Conservation (phyloP, 2,113 vertebrate genomes). For the Bufo bufo region DNA sequence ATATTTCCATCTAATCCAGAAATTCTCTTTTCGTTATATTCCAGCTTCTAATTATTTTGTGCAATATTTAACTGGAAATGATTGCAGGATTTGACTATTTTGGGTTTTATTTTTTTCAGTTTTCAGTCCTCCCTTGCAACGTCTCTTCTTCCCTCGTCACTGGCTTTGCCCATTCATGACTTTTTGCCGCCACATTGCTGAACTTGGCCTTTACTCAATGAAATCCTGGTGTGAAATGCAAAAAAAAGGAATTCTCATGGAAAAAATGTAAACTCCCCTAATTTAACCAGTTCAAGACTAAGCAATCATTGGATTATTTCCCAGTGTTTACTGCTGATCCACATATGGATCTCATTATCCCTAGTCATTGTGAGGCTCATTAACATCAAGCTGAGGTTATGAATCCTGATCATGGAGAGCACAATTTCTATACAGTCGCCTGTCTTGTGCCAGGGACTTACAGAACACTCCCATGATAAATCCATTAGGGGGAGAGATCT, state of each 20-base stretch:
- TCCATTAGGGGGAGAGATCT: background rate
- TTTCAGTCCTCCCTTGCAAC: background rate
- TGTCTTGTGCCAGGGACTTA: background rate
- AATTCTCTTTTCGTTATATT: background rate
- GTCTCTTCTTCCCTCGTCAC: background rate
- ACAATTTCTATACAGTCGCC: background rate
- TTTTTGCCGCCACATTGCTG: constrained; percentile 1
- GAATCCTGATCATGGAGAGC: background rate
- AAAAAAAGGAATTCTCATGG: constrained; percentile 40
- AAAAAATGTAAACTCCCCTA: background rate
- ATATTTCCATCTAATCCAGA: background rate
- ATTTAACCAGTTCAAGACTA: background rate
- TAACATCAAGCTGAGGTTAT: background rate
- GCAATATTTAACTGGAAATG: background rate
- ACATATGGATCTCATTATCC: constrained; percentile 37
- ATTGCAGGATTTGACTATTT: background rate
- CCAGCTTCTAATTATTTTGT: background rate
- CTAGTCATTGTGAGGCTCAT: background rate
- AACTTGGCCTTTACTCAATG: constrained; percentile 29
- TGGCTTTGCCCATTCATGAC: constrained; percentile 25
- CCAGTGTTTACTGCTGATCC: background rate
- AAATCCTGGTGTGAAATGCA: constrained; percentile 40
- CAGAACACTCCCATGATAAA: background rate
- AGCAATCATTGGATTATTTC: background rate
- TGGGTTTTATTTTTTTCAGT: background rate